These are phyloP conservation scores for Notolepis coatsorum DNA, from an alignment of 2,797 vertebrate species.

Conservation along the genomic window DNA sequence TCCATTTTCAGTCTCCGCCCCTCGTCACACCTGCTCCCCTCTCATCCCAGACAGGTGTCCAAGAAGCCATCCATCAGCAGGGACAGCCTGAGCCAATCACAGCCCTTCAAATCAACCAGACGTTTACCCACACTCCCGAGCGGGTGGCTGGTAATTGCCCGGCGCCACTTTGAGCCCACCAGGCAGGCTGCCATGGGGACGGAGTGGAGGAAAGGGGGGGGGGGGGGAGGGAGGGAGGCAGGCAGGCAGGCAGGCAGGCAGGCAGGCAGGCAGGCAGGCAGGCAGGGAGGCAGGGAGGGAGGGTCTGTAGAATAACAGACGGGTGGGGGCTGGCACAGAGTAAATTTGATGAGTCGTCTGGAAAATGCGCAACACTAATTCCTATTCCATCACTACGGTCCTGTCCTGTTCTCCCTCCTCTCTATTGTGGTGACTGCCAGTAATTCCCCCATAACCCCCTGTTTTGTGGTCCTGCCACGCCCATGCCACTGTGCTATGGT, in stretches of 20 bases:
- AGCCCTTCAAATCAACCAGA: slow-evolving; percentile 43
- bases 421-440: slow-evolving; percentile 45
- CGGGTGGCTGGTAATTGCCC: slow-evolving; percentile 68
- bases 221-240: not conserved
- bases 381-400: slow-evolving; percentile 63
- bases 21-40: slow-evolving; percentile 56
- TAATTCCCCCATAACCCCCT: slow-evolving; percentile 42
- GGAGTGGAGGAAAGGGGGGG: slow-evolving; percentile 12
- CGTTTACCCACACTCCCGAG: slow-evolving; percentile 56
- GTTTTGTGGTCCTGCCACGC: slow-evolving; percentile 41
- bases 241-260: slow-evolving; percentile 18
- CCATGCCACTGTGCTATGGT: slow-evolving; percentile 47
- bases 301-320: slow-evolving; percentile 51
- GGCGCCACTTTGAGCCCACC: slow-evolving; percentile 73
- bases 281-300: slow-evolving; percentile 6
- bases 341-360: slow-evolving; percentile 67
- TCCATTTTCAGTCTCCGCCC: slow-evolving; percentile 13
- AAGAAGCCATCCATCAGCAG: slow-evolving; percentile 59
- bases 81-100: slow-evolving; percentile 56
- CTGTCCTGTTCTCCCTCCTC: slow-evolving; percentile 26
- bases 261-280: slow-evolving; percentile 11
- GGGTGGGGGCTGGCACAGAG: slow-evolving; percentile 37
- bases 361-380: slow-evolving; percentile 37
- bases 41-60: slow-evolving; percentile 45
- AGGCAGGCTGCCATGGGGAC: slow-evolving; percentile 63